Conservation (phyloP, 2,888 invertebrate genomes). For the Laspeyria flexula region DNA sequence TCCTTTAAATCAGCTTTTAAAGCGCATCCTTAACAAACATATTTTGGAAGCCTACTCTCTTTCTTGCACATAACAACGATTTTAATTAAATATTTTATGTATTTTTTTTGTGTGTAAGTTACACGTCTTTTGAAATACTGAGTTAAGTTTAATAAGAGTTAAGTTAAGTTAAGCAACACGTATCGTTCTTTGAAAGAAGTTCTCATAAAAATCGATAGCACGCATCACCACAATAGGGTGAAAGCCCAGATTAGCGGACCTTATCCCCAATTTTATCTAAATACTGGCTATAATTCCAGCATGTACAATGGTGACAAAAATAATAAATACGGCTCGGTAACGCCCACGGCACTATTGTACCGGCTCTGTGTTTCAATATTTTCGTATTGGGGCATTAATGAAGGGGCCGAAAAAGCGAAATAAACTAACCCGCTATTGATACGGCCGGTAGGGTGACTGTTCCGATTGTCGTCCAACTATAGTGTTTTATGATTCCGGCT, state of each 20-base stretch:
- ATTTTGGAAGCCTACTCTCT: too few relatives aligned
- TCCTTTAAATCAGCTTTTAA: too few relatives aligned
- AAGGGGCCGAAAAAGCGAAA: slow-evolving; percentile 65
- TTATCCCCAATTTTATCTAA: slow-evolving; percentile 86
- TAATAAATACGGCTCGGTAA: slow-evolving; percentile 79
- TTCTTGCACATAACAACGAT: too few relatives aligned
- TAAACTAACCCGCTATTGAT: slow-evolving; percentile 77
- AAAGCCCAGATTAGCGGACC: slow-evolving; percentile 76
- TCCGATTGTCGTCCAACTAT: slow-evolving; percentile 21
- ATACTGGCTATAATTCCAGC: slow-evolving; percentile 79
- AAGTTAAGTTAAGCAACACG: too few relatives aligned
- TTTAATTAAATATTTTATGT: too few relatives aligned
- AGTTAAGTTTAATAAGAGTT: too few relatives aligned
- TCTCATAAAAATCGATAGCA: slow-evolving; percentile 67
- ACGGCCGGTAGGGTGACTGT: slow-evolving; percentile 45
- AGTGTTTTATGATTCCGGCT: slow-evolving; percentile 41
- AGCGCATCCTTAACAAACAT: too few relatives aligned
- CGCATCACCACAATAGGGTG: slow-evolving; percentile 56
- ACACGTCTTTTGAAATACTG: too few relatives aligned
- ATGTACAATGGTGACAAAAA: slow-evolving; percentile 83
- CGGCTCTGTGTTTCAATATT: slow-evolving; percentile 70
- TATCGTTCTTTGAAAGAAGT: background rate
- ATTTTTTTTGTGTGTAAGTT: too few relatives aligned
- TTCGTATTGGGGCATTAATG: slow-evolving; percentile 76
- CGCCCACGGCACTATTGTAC: slow-evolving; percentile 68